Evolutionary conservation across 2,888 invertebrate species (phyloP).

Genomic region (Andrena minutula): DNA sequence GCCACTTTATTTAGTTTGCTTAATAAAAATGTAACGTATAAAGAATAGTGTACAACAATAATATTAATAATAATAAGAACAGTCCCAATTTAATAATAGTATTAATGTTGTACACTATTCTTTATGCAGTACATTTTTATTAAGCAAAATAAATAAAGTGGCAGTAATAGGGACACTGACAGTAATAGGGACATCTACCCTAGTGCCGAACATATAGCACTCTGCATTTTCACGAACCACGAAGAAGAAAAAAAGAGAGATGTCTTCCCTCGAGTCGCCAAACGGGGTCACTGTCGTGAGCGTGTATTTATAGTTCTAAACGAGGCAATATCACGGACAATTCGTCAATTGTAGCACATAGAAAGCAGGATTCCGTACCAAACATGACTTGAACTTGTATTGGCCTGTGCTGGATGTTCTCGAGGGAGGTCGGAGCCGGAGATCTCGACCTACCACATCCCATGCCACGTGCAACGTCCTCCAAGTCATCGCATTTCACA

Average conservation of each 20-base stretch:
- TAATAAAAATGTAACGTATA: no score
- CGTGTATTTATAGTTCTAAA: not conserved
- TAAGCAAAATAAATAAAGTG: no score
- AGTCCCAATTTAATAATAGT: no score
- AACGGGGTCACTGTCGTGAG: not conserved
- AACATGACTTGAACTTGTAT: conserved; percentile 77
- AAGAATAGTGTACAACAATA: no score
- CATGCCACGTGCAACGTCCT: conserved; percentile 74
- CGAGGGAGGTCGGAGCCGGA: conserved; percentile 55
- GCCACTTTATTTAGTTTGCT: no score
- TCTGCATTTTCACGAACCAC: not conserved
- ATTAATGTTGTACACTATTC: no score
- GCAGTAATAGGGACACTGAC: no score
- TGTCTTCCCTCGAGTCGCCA: not conserved
- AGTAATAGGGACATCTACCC: no score
- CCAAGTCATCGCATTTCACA: conserved; percentile 56
- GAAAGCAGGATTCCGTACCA: conserved; percentile 69
- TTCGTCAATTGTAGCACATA: not conserved
- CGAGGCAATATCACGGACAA: not conserved
- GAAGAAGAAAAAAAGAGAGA: not conserved
- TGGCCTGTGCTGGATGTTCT: conserved; percentile 67
- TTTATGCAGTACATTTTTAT: no score
- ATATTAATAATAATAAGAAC: no score
- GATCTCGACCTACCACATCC: conserved; percentile 80
- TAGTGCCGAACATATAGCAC: no score